Conservation (phyloP, 2,113 vertebrate species). For the Trematocara variabile region DNA sequence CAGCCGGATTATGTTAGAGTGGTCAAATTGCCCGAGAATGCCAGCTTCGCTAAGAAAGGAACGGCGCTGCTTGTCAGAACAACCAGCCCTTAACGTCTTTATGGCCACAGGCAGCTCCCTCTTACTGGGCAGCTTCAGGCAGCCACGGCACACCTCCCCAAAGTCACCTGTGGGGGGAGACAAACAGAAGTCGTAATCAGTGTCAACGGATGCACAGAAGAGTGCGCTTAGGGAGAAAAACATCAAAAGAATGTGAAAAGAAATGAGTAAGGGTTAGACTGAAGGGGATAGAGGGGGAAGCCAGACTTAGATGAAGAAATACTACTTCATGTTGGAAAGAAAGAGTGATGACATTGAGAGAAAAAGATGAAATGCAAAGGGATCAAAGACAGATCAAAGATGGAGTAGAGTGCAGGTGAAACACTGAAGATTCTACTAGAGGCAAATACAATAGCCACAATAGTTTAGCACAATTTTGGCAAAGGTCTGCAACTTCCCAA, state of each 20-base stretch:
- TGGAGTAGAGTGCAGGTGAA: neutral
- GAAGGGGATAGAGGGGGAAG: neutral
- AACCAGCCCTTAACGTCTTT: conserved; percentile 82
- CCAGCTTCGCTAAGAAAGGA: conserved; percentile 86
- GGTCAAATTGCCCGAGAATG: conserved; percentile 94
- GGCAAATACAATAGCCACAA: neutral
- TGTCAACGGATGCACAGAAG: neutral
- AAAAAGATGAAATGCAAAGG: conserved; percentile 9
- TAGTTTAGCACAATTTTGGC: neutral
- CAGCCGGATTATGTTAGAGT: conserved; percentile 86
- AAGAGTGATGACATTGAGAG: conserved; percentile 3
- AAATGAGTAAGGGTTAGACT: neutral
- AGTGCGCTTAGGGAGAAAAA: neutral
- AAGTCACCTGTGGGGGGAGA: conserved; percentile 80
- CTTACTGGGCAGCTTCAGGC: conserved; percentile 89
- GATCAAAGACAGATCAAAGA: conserved; percentile 48
- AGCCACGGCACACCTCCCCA: conserved; percentile 86
- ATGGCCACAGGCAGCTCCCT: conserved; percentile 88
- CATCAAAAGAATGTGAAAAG: neutral
- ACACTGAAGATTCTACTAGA: neutral
- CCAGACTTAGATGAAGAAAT: neutral
- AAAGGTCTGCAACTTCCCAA: neutral
- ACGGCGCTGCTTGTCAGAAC: conserved; percentile 83
- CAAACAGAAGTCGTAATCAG: neutral
- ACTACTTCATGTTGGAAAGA: neutral